Conservation (phyloP, 2,888 invertebrate species). For the Thecophora atra region DNA sequence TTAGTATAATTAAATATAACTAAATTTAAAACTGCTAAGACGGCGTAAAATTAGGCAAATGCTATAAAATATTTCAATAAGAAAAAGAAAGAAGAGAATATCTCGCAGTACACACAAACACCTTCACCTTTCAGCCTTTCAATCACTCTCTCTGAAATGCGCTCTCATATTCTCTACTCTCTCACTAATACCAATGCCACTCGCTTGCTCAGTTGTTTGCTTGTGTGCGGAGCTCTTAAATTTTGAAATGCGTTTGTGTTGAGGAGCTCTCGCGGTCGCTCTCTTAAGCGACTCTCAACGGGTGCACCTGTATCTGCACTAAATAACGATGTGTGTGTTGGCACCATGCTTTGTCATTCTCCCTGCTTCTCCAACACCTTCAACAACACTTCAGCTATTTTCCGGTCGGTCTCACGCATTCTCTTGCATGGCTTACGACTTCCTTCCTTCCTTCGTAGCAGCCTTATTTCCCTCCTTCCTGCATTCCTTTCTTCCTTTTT, state of each 20-base stretch:
- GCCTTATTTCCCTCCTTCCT: not conserved
- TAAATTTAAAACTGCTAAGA: too few species aligned
- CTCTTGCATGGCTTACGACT: not conserved
- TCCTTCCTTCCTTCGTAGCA: not conserved
- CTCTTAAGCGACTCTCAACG: slow-evolving; percentile 40
- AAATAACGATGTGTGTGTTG: too few species aligned
- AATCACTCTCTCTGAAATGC: not conserved
- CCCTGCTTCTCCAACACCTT: too few species aligned
- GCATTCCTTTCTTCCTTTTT: not conserved
- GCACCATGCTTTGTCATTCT: too few species aligned
- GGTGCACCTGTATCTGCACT: slow-evolving; percentile 45
- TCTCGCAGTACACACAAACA: too few species aligned
- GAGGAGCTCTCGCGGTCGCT: not conserved
- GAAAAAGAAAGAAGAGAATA: too few species aligned
- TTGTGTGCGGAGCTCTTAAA: slow-evolving; percentile 48
- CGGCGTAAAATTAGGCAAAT: too few species aligned
- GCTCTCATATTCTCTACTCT: not conserved
- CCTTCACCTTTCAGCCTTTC: not conserved
- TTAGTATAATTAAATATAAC: too few species aligned
- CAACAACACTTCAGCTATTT: too few species aligned
- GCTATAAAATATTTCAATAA: too few species aligned
- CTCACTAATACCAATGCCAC: slow-evolving; percentile 46
- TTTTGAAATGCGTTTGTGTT: slow-evolving; percentile 36
- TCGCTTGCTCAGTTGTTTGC: slow-evolving; percentile 26
- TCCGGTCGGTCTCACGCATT: too few species aligned